phyloP scores from a whole-genome alignment of 2,113 vertebrate species.

The Sapayoa aenigma region DNA sequence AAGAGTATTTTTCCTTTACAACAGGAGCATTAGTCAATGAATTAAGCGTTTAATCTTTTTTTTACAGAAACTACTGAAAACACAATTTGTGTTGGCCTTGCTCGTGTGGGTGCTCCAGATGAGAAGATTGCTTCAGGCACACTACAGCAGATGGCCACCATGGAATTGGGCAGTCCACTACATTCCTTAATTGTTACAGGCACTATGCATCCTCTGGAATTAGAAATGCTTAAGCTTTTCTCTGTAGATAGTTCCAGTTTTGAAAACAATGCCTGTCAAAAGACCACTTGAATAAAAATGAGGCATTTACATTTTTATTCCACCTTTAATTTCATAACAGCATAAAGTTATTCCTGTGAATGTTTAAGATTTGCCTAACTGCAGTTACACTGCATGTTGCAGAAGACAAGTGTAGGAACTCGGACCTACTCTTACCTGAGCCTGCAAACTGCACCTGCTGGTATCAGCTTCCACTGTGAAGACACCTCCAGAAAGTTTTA shows the following conservation, averaged over 20 bases:
- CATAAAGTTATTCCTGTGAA: neutral
- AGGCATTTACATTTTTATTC: neutral
- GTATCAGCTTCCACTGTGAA: neutral
- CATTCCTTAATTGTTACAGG: constrained; percentile 90
- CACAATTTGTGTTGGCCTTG: constrained; percentile 81
- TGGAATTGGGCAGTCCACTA: constrained; percentile 85
- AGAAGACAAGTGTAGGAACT: neutral
- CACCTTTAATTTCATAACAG: neutral
- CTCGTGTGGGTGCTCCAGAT: constrained; percentile 86
- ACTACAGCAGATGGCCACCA: constrained; percentile 80
- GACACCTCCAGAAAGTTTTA: neutral
- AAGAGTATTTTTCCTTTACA: neutral
- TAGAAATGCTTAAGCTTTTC: constrained; percentile 89
- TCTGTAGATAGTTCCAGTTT: constrained; percentile 70
- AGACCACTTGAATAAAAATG: constrained; percentile 36
- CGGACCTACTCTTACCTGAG: neutral
- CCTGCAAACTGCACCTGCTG: neutral
- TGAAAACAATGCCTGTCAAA: constrained; percentile 6
- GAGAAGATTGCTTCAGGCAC: constrained; percentile 83
- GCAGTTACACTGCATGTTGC: neutral
- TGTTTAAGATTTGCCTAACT: neutral
- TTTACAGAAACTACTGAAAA: constrained; percentile 72
- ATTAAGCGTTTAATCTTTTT: neutral
- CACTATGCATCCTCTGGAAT: constrained; percentile 88
- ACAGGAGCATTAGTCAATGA: neutral